Evolutionary conservation across 2,113 vertebrate species (phyloP).

Genomic region (Anhinga anhinga): DNA sequence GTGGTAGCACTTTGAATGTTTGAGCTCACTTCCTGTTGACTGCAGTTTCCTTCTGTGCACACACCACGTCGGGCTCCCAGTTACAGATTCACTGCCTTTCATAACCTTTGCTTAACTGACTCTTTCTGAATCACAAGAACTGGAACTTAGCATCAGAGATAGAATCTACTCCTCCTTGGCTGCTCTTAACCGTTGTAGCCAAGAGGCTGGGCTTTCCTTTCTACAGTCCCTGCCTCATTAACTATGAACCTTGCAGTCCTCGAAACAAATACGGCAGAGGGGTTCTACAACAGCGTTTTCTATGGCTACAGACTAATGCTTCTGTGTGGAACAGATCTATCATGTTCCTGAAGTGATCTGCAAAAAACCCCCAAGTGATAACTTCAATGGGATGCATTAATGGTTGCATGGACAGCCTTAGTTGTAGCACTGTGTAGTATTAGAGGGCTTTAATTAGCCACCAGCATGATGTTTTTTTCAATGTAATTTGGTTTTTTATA

Average conservation of each 20-base stretch:
- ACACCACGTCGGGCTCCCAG: not conserved
- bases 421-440: not conserved
- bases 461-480: not conserved
- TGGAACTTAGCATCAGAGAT: not conserved
- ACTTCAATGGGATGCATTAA: not conserved
- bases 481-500: not conserved
- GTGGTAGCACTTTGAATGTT: not conserved
- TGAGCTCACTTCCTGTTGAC: not conserved
- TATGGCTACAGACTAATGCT: not conserved
- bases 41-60: not conserved
- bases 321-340: not conserved
- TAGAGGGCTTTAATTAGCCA: not conserved
- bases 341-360: not conserved
- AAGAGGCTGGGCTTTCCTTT: not conserved
- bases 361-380: rapidly evolving
- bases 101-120: not conserved
- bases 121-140: not conserved
- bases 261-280: not conserved
- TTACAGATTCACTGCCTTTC: not conserved
- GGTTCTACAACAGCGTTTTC: not conserved
- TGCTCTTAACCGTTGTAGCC: not conserved
- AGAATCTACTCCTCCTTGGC: not conserved
- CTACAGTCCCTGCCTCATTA: not conserved
- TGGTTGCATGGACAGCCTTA: not conserved
- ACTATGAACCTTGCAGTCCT: not conserved